Evolutionary conservation across 2,888 invertebrate genomes (phyloP).

Genomic region (Mycalesis mineus): DNA sequence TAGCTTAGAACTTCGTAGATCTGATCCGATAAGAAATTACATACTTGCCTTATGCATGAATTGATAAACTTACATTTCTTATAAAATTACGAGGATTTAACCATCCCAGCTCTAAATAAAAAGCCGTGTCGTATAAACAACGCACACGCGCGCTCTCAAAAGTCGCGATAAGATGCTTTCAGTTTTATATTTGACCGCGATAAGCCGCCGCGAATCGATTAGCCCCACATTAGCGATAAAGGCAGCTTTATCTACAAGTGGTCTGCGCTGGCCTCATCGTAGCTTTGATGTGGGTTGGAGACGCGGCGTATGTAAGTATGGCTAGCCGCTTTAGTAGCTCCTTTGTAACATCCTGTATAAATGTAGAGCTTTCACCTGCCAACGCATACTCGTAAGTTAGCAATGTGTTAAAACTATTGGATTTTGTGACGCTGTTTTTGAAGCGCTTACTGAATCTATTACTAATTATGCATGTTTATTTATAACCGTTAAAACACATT

Average conservation of each 20-base stretch:
- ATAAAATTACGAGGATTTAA: too few species aligned
- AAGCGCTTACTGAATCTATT: too few species aligned
- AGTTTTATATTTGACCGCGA: constrained; percentile 54
- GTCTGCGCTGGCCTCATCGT: constrained; percentile 32
- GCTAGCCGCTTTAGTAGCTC: constrained; percentile 1
- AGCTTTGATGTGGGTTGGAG: constrained; percentile 30
- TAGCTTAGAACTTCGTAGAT: too few species aligned
- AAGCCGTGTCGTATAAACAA: constrained; percentile 23
- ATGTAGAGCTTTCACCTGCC: background rate
- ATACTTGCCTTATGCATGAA: too few species aligned
- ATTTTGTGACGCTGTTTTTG: too few species aligned
- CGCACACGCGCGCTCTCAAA: constrained; percentile 38
- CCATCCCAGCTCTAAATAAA: background rate
- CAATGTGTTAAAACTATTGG: too few species aligned
- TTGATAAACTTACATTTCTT: too few species aligned
- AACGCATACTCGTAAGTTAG: too few species aligned
- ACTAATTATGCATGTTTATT: too few species aligned
- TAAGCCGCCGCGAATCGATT: constrained; percentile 53
- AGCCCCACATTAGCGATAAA: constrained; percentile 41
- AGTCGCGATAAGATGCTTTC: constrained; percentile 52
- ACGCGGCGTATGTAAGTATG: constrained; percentile 8
- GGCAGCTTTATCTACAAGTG: constrained; percentile 41
- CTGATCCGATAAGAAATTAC: too few species aligned
- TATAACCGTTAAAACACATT: too few species aligned
- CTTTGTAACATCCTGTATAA: background rate